Conservation (phyloP, 2,113 vertebrate species). For the Xiphias gladius region DNA sequence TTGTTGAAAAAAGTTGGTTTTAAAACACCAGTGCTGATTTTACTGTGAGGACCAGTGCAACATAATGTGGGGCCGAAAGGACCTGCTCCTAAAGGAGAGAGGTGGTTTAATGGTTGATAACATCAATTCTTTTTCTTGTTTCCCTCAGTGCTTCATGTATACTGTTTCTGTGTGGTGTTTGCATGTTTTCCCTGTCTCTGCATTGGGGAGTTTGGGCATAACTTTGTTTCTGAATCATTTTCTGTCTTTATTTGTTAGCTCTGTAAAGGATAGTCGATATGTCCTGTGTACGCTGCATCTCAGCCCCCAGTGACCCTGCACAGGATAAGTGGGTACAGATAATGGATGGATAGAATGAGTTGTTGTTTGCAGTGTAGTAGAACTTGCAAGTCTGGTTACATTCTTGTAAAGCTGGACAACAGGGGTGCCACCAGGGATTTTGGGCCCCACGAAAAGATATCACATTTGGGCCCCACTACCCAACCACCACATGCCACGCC, state of each 20-base stretch:
- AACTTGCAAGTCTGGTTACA: background rate
- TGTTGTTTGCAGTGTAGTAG: background rate
- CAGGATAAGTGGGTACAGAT: background rate
- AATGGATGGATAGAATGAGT: background rate
- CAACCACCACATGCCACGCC: too few relatives aligned
- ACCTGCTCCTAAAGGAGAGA: slow-evolving; percentile 6
- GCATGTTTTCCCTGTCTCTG: background rate
- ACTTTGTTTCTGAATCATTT: background rate
- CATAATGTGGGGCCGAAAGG: background rate
- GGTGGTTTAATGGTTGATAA: background rate
- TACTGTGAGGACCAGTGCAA: slow-evolving; percentile 1
- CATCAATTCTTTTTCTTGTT: background rate
- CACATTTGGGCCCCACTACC: too few relatives aligned
- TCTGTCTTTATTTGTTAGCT: background rate
- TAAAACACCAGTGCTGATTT: slow-evolving; percentile 34
- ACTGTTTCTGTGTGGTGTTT: background rate
- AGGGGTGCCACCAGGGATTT: too few relatives aligned
- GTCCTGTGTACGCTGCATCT: too few relatives aligned
- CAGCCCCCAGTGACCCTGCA: background rate
- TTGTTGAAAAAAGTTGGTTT: slow-evolving; percentile 44
- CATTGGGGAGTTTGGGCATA: background rate
- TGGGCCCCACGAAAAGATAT: too few relatives aligned
- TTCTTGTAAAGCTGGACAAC: background rate
- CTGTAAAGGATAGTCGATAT: too few relatives aligned
- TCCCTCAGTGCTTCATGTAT: background rate